A percentile compares a stretch with the other conserved stretches of the same genome.
Evolutionary conservation across 2,888 invertebrate species (phyloP).

Genomic region (Rhorus exstirpatorius): DNA sequence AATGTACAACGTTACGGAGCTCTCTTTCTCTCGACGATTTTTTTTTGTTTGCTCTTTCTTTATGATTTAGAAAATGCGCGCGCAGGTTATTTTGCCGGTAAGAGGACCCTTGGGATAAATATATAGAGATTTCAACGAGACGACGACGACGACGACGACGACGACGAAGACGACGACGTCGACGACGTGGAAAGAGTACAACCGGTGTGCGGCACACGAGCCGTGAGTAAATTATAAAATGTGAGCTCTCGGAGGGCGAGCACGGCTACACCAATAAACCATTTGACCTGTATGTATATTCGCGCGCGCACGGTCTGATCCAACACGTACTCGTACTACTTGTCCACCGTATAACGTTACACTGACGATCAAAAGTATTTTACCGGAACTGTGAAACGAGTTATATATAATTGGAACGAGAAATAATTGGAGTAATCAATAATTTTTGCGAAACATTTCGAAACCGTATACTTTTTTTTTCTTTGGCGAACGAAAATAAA

Average conservation of each 20-base stretch:
- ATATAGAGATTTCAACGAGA: constrained; percentile 57
- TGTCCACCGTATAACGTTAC: neutral
- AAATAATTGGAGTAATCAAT: too few species aligned
- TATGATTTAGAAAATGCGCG: constrained; percentile 2
- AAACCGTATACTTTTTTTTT: too few species aligned
- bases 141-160: neutral
- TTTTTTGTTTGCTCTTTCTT: constrained; percentile 6
- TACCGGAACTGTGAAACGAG: neutral
- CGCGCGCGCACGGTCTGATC: neutral
- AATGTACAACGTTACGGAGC: constrained; percentile 2
- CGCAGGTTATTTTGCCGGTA: constrained; percentile 11
- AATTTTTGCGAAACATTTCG: too few species aligned
- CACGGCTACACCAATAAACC: constrained; percentile 12
- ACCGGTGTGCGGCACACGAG: neutral
- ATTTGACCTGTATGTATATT: neutral
- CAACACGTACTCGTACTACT: constrained; percentile 1
- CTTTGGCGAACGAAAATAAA: too few species aligned
- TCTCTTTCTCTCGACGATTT: constrained; percentile 18
- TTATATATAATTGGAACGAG: neutral
- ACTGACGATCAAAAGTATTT: constrained; percentile 1
- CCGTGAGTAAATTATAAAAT: constrained; percentile 42
- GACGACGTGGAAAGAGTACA: neutral
- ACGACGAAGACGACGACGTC: too few species aligned
- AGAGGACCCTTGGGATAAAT: constrained; percentile 50
- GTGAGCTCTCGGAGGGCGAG: neutral